Evolutionary conservation across 2,888 invertebrate species (phyloP).

Genomic region (Micropterix aruncella): DNA sequence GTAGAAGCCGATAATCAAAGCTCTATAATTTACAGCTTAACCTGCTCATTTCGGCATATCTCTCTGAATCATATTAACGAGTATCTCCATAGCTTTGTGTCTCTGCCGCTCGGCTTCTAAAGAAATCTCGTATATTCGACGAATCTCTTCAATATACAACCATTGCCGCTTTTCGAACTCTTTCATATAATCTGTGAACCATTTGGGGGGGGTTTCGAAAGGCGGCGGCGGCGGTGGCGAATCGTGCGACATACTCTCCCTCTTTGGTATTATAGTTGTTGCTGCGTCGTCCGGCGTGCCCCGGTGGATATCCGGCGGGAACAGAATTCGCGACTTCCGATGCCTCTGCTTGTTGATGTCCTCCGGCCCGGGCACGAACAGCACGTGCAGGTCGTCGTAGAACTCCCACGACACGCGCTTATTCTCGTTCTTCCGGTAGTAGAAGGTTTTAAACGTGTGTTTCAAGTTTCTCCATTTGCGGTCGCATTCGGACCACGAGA

Average conservation of each 20-base stretch:
- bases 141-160: conserved; percentile 5
- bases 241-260: background rate
- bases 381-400: conserved; percentile 8
- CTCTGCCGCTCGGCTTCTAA: conserved; percentile 7
- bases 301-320: conserved; percentile 3
- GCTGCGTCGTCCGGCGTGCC: too few relatives aligned
- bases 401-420: conserved; percentile 9
- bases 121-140: conserved; percentile 6
- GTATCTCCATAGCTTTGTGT: conserved; percentile 7
- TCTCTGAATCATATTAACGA: conserved; percentile 1
- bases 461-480: conserved; percentile 7
- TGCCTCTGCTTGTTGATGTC: conserved; percentile 5
- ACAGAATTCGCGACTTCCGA: conserved; percentile 6
- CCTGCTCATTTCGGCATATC: background rate
- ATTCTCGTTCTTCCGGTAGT: conserved; percentile 5
- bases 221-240: conserved; percentile 2
- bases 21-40: too few relatives aligned
- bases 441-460: conserved; percentile 7
- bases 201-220: conserved; percentile 5
- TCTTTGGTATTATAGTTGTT: background rate
- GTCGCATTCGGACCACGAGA: conserved; percentile 6
- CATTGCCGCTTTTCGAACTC: conserved; percentile 7
- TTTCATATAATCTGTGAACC: conserved; percentile 7
- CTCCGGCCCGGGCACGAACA: conserved; percentile 8
- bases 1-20: too few relatives aligned